phyloP scores from a whole-genome alignment of 2,797 vertebrate genomes.

The Dipus sagitta region DNA sequence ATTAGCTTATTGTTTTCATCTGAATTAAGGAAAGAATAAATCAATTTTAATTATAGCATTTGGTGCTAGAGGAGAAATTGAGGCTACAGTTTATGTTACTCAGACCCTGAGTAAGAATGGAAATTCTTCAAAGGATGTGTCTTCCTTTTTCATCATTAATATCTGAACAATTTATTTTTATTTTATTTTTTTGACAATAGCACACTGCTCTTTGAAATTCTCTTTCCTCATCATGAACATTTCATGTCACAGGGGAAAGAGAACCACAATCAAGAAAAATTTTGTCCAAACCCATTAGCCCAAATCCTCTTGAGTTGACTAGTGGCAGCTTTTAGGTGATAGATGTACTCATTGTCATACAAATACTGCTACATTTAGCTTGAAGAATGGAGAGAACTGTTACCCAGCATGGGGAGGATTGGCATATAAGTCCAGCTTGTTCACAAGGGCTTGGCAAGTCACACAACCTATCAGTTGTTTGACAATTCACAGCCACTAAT shows the following conservation, averaged over 20 bases:
- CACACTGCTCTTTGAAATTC: neutral
- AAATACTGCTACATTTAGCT: neutral
- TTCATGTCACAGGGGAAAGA: neutral
- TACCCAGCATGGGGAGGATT: neutral
- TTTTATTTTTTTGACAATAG: neutral
- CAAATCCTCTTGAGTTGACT: neutral
- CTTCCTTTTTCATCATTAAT: neutral
- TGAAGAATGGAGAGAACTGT: neutral
- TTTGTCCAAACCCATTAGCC: neutral
- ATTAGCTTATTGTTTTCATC: conserved; percentile 24
- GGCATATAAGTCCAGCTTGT: neutral
- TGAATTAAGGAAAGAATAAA: neutral
- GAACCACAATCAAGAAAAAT: neutral
- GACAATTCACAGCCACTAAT: neutral
- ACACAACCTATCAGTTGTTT: neutral
- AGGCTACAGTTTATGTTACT: neutral
- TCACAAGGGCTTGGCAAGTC: neutral
- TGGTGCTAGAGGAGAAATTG: neutral
- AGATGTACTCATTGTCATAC: neutral
- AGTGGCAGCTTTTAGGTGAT: neutral
- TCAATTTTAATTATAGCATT: conserved; percentile 23
- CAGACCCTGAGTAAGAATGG: neutral
- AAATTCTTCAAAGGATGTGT: neutral
- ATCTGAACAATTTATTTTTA: neutral
- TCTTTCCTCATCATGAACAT: neutral